Percentiles rank a stretch among this genome's conserved stretches.
These are phyloP conservation scores for Azemiops feae DNA, from an alignment of 2,113 vertebrate genomes.

Conservation along the genomic window DNA sequence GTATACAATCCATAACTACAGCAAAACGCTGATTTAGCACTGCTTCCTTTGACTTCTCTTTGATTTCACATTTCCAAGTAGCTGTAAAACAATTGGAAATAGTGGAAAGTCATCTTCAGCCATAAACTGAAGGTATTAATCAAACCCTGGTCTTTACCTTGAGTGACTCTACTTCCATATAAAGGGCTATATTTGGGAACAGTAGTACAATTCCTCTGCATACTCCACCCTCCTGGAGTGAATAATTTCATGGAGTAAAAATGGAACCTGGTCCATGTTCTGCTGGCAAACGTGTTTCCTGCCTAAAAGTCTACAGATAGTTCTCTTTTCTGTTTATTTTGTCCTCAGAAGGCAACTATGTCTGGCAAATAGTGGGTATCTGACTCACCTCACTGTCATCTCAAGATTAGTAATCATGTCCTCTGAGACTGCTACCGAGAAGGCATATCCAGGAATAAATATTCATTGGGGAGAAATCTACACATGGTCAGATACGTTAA, in stretches of 20 bases:
- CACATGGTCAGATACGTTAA: background rate
- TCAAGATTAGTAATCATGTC: background rate
- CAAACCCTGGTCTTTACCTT: background rate
- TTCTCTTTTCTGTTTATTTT: background rate
- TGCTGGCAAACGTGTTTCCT: background rate
- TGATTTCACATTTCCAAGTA: background rate
- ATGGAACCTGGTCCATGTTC: background rate
- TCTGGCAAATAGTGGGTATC: background rate
- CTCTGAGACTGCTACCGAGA: background rate
- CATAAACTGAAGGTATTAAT: background rate
- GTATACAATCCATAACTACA: too few species aligned
- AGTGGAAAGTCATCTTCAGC: background rate
- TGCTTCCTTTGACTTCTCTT: background rate
- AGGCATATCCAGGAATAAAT: background rate
- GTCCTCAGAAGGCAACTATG: background rate
- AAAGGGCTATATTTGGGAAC: background rate
- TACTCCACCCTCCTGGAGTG: background rate
- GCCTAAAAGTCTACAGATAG: background rate
- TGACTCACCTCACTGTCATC: background rate
- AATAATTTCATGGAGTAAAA: background rate
- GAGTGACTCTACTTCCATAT: background rate
- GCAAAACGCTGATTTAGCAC: background rate
- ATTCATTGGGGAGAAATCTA: background rate
- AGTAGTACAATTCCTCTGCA: background rate
- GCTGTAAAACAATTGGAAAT: background rate